Evolutionary conservation across 2,113 vertebrate genomes (phyloP).

Genomic region (Sterna hirundo): DNA sequence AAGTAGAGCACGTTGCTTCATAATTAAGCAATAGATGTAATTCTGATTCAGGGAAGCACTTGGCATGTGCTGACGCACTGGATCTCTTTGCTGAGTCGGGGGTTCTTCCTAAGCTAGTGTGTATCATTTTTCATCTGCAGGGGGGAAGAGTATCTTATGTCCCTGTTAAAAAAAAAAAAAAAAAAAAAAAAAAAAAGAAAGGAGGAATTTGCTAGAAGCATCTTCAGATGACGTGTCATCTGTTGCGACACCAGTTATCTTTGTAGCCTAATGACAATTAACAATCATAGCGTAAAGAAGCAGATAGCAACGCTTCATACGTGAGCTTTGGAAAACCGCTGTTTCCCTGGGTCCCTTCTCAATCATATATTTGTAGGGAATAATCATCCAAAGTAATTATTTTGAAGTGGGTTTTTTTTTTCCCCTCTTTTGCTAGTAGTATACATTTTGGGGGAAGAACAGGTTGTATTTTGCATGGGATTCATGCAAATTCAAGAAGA

Average conservation of each 20-base stretch:
- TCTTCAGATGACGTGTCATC: not conserved
- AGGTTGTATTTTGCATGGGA: not conserved
- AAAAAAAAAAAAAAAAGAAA: too few species aligned
- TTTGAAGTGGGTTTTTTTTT: not conserved
- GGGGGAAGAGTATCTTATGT: not conserved
- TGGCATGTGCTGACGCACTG: not conserved
- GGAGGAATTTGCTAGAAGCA: not conserved
- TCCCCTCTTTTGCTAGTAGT: not conserved
- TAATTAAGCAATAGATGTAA: not conserved
- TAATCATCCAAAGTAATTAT: not conserved
- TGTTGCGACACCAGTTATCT: not conserved
- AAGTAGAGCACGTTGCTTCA: not conserved
- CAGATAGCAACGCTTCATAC: not conserved
- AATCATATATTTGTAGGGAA: not conserved
- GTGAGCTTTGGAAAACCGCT: not conserved
- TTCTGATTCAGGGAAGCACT: not conserved
- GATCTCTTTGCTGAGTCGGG: not conserved
- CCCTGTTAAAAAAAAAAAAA: not conserved
- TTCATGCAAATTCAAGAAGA: not conserved
- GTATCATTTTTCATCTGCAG: not conserved
- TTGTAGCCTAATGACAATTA: not conserved
- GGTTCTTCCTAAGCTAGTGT: not conserved
- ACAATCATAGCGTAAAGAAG: not conserved
- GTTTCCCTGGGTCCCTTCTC: not conserved
- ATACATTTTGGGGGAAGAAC: not conserved